These are phyloP conservation scores for Drosophila yakuba DNA, from an alignment of 1,140 invertebrate species.

Conservation along the genomic window DNA sequence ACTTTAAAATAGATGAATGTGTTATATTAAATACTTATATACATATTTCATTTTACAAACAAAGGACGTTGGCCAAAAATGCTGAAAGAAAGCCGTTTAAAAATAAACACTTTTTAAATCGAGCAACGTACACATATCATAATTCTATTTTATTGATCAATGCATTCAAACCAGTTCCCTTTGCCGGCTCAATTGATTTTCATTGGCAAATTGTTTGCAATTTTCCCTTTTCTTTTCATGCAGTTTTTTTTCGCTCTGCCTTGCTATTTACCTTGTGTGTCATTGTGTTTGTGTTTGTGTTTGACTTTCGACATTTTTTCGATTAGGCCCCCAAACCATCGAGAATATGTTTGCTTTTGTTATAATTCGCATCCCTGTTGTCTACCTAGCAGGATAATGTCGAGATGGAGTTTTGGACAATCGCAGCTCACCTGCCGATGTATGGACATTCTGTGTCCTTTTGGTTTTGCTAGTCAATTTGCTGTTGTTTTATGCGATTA, in stretches of 20 bases:
- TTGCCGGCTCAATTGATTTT: slow-evolving; percentile 39
- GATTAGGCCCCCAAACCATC: slow-evolving; percentile 35
- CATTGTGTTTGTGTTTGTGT: slow-evolving; percentile 67
- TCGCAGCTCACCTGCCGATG: slow-evolving; percentile 25
- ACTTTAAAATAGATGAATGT: too few relatives aligned
- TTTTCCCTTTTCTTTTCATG: slow-evolving; percentile 34
- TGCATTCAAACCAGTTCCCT: slow-evolving; percentile 9
- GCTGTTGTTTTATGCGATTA: slow-evolving; percentile 76
- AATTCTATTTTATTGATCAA: slow-evolving; percentile 42
- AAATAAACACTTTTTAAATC: background rate
- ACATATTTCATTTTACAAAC: too few relatives aligned
- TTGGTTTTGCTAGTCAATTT: slow-evolving; percentile 59
- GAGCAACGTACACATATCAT: slow-evolving; percentile 7
- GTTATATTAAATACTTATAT: too few relatives aligned
- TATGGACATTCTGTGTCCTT: slow-evolving; percentile 41
- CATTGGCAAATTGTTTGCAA: slow-evolving; percentile 28
- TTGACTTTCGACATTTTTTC: slow-evolving; percentile 72
- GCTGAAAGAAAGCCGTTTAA: background rate
- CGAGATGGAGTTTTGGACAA: slow-evolving; percentile 37
- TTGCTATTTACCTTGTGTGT: slow-evolving; percentile 54
- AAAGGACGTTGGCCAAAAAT: background rate
- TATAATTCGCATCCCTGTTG: slow-evolving; percentile 66
- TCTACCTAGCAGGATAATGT: slow-evolving; percentile 45
- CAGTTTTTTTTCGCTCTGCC: slow-evolving; percentile 32
- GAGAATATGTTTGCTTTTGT: slow-evolving; percentile 68